Evolutionary conservation across 2,113 vertebrate genomes (phyloP).

Genomic region (Eupsittula cactorum): DNA sequence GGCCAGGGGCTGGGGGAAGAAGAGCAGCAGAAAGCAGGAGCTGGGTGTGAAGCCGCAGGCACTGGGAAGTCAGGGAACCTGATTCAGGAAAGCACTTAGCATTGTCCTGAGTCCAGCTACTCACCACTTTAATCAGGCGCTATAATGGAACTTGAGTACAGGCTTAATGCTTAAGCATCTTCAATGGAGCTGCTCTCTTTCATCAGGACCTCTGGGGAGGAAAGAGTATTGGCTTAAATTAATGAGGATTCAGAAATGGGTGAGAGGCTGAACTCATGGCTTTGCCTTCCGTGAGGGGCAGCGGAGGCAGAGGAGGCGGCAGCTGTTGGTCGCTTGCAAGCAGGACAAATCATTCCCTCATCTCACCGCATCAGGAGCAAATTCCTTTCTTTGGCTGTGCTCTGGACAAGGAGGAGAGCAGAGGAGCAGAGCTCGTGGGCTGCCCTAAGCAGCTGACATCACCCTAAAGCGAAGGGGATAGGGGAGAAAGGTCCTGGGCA

Average conservation of each 20-base stretch:
- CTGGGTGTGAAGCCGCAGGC: not conserved
- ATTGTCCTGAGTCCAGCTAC: not conserved
- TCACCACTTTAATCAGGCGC: not conserved
- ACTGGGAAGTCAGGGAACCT: not conserved
- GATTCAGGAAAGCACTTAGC: not conserved
- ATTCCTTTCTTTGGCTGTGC: rapidly evolving
- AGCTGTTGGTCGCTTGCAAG: not conserved
- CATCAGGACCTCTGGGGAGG: not conserved
- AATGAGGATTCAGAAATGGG: not conserved
- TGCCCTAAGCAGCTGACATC: not conserved
- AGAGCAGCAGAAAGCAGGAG: not conserved
- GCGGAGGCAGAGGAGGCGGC: not conserved
- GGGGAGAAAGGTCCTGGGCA: not conserved
- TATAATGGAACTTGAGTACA: not conserved
- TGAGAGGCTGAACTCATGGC: not conserved
- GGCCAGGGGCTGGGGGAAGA: not conserved
- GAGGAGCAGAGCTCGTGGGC: not conserved
- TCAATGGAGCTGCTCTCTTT: not conserved
- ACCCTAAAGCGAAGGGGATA: not conserved
- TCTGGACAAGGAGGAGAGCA: not conserved
- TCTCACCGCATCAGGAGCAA: not conserved
- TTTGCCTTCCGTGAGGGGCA: not conserved
- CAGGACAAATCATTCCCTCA: not conserved
- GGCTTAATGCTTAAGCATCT: not conserved
- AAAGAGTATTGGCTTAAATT: not conserved